Percentiles rank a stretch among this genome's conserved stretches.
These are phyloP conservation scores for Psilanteris sp. DNA, from an alignment of 1,140 invertebrate genomes.

Conservation along the genomic window DNA sequence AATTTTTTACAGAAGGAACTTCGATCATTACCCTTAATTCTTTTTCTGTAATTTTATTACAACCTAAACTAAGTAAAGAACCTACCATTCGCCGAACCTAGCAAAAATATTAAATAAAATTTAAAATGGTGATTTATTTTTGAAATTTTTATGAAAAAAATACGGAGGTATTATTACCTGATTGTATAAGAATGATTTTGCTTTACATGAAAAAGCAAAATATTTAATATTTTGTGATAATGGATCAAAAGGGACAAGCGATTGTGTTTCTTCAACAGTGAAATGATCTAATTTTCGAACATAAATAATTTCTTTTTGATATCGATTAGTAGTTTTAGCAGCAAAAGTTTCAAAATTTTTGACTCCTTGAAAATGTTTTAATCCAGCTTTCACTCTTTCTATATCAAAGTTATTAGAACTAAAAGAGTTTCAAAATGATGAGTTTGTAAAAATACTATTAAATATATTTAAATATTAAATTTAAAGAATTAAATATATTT, in stretches of 20 bases:
- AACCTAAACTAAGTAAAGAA: slow-evolving; percentile 82
- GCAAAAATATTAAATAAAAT: background rate
- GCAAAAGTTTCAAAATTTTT: slow-evolving; percentile 87
- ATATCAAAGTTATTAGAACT: slow-evolving; percentile 57
- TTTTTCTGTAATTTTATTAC: slow-evolving; percentile 81
- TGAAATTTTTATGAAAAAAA: too few species aligned
- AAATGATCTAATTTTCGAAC: slow-evolving; percentile 78
- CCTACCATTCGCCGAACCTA: slow-evolving; percentile 88
- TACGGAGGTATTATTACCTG: slow-evolving; percentile 81
- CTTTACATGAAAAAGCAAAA: slow-evolving; percentile 83
- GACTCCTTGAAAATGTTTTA: slow-evolving; percentile 62
- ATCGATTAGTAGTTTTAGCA: slow-evolving; percentile 72
- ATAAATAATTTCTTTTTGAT: slow-evolving; percentile 73
- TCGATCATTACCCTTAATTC: slow-evolving; percentile 87
- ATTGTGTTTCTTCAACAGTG: slow-evolving; percentile 75
- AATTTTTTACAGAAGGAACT: slow-evolving; percentile 82
- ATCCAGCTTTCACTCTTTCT: slow-evolving; percentile 61
- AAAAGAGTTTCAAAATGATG: slow-evolving; percentile 15
- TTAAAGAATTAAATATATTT: too few species aligned
- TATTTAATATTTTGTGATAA: slow-evolving; percentile 80
- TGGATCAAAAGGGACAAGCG: slow-evolving; percentile 74
- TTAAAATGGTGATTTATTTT: background rate
- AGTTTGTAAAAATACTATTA: too few species aligned
- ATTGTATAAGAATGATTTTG: slow-evolving; percentile 86
- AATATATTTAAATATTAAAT: too few species aligned